Percentiles rank a stretch among this genome's conserved stretches.
Evolutionary conservation across 2,113 vertebrate species (phyloP).

Genomic region (Mormoops blainvillei): DNA sequence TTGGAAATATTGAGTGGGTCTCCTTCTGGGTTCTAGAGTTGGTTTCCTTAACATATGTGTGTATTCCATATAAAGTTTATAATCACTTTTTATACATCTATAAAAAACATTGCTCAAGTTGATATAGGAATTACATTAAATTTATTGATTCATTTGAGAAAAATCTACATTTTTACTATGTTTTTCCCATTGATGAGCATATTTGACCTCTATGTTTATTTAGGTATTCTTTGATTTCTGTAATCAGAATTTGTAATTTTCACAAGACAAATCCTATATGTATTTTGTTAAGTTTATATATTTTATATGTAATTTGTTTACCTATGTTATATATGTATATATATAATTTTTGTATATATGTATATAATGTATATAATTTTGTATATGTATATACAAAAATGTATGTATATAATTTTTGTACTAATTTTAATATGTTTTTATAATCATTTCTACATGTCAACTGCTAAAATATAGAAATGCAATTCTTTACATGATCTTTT

Average conservation of each 20-base stretch:
- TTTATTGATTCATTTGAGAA: not conserved
- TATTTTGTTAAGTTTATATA: not conserved
- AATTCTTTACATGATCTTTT: not conserved
- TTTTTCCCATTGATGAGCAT: not conserved
- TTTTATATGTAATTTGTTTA: not conserved
- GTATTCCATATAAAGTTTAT: not conserved
- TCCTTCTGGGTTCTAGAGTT: not conserved
- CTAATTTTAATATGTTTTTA: not conserved
- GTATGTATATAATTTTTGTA: not conserved
- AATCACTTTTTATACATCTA: not conserved
- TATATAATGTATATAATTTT: not conserved
- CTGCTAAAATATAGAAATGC: not conserved
- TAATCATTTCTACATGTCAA: not conserved
- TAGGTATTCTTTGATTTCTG: not conserved
- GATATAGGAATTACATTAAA: not conserved
- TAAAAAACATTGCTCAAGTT: not conserved
- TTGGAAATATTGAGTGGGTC: too few species aligned
- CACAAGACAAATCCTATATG: not conserved
- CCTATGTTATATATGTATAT: too few species aligned
- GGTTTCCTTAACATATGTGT: not conserved
- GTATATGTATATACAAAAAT: too few species aligned
- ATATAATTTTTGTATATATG: not conserved
- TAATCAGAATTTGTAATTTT: not conserved
- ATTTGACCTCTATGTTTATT: not conserved
- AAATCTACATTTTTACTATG: not conserved